Evolutionary conservation across 1,140 invertebrate genomes (phyloP).

Genomic region (Goniozus legneri): DNA sequence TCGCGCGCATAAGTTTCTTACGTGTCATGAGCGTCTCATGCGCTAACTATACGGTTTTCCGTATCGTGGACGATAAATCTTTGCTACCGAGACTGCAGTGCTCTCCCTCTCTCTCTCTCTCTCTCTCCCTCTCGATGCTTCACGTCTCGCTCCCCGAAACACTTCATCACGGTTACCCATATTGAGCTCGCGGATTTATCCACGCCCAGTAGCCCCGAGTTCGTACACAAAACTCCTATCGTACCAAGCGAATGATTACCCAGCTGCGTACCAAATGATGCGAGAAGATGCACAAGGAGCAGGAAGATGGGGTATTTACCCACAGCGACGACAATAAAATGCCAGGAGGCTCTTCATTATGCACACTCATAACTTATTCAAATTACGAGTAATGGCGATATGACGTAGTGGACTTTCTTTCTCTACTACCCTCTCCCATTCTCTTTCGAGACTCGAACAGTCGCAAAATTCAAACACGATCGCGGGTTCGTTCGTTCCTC

Average conservation of each 20-base stretch:
- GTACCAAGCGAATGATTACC: slow-evolving; percentile 44
- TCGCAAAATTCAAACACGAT: slow-evolving; percentile 1
- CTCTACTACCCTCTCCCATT: neutral
- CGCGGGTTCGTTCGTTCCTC: too few relatives aligned
- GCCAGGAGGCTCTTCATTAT: slow-evolving; percentile 48
- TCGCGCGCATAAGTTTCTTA: too few relatives aligned
- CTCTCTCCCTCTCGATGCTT: too few relatives aligned
- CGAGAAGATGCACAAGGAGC: too few relatives aligned
- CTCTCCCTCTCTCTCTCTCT: too few relatives aligned
- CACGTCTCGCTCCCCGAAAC: slow-evolving; percentile 33
- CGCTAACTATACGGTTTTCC: too few relatives aligned
- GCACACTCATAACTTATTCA: slow-evolving; percentile 36
- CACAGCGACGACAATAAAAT: slow-evolving; percentile 43
- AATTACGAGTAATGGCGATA: slow-evolving; percentile 37
- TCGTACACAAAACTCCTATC: too few relatives aligned
- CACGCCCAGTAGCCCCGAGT: slow-evolving; percentile 50
- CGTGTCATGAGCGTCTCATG: too few relatives aligned
- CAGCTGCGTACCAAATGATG: slow-evolving; percentile 42
- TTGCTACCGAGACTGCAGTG: too few relatives aligned
- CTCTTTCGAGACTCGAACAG: neutral
- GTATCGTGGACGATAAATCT: too few relatives aligned
- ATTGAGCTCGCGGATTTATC: slow-evolving; percentile 46
- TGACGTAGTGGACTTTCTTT: slow-evolving; percentile 9
- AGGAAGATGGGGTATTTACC: too few relatives aligned
- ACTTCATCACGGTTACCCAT: slow-evolving; percentile 40